Base-by-base conservation (phyloP, 1,140 invertebrate genomes). In the Macrostomum lignano region DNA sequence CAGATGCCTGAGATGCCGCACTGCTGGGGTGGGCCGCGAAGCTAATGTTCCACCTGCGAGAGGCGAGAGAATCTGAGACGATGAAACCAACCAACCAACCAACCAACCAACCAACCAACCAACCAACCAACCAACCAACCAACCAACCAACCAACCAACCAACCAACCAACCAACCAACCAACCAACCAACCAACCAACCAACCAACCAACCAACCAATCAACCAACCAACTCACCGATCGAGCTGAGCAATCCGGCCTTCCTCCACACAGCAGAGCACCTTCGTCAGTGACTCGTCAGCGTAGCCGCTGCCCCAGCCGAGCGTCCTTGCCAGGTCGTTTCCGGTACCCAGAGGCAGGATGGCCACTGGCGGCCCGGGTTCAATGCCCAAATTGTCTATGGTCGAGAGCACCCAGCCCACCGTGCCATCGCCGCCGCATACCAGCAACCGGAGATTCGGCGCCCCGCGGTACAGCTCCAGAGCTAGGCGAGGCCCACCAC, bases 241-340 rank as follows among this genome's bases (percentile, higher is more conserved):
- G 41, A 94, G 58, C 23, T 79, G 63, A 1, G 77, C 71, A 2
- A 73, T 73, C 42, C 84, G 75, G 38, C 81, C 86, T 44, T 82
- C 75, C 25, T 75, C 73, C 28, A 91, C 73, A 45, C 81, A 78
- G 9, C 64, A 66, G 38, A 93, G 57, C 39, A 94, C 79, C 61
- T 93, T 91, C 15, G 74, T 73, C 42, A 94, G 73, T 3, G 84
- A 84, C 52, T 94, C 84, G 53, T 94, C 84, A 29, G 79, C 86
- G 51, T 88, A 91, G 31, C 79, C n/a, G n/a, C n/a, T n/a, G 13
- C 84, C 82, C 86, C 86, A 93, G 21, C 81, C 81, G 1, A 93
- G 65, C 22, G 78, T 73, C 30, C 84, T 60, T 0, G 84, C 81
- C 22, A 96, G 64, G 61, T 96, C 86, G 55, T 96, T 96, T 26